These are phyloP conservation scores for Catajapyx aquilonaris DNA, from an alignment of 1,140 invertebrate species.

Conservation along the genomic window DNA sequence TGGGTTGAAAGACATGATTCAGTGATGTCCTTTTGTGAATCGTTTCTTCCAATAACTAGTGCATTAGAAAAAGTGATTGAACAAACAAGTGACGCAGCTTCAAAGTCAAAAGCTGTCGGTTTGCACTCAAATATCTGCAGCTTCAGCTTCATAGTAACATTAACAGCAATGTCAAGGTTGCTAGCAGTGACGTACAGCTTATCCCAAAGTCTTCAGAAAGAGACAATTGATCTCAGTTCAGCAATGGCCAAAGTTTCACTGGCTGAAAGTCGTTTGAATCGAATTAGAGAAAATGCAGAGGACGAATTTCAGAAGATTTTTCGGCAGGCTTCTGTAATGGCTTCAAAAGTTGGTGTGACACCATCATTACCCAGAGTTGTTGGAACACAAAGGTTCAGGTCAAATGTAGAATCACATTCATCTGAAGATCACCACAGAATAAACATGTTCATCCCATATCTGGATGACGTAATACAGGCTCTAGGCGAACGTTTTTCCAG, in stretches of 20 bases:
- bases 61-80: constrained; percentile 7
- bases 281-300: not conserved
- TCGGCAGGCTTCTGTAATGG: not conserved
- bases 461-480: not conserved
- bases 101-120: constrained; percentile 5
- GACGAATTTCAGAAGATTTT: not conserved
- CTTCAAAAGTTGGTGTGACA: not conserved
- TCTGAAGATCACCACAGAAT: not conserved
- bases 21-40: constrained; percentile 5
- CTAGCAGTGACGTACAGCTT: constrained; percentile 1
- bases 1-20: constrained; percentile 8
- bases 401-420: not conserved
- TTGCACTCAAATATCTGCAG: constrained; percentile 5
- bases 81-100: constrained; percentile 3
- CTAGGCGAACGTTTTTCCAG: not conserved
- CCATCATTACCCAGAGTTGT: not conserved
- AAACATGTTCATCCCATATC: constrained; percentile 1
- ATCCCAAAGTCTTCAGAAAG: not conserved
- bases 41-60: constrained; percentile 4
- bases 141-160: constrained; percentile 1
- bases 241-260: not conserved
- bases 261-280: not conserved
- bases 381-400: not conserved
- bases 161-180: not conserved
- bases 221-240: not conserved